A percentile compares a stretch with the other conserved stretches of the same genome.
phyloP scores from a whole-genome alignment of 2,113 vertebrate species.

The Pedetes capensis region DNA sequence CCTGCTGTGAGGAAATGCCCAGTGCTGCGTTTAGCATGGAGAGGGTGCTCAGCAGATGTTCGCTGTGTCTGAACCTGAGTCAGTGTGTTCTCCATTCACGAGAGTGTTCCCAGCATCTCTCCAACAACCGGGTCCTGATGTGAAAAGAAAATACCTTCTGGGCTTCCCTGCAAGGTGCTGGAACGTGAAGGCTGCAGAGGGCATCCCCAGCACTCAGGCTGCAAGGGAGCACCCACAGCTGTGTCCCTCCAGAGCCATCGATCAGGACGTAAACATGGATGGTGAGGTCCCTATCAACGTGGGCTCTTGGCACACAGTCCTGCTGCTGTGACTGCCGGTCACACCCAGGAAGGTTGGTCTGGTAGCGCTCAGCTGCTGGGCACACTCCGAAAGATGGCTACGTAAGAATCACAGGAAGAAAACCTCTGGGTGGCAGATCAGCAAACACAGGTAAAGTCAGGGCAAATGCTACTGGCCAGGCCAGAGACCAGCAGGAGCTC shows the following conservation, averaged over 20 bases:
- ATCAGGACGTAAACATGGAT: not conserved
- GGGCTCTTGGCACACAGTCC: not conserved
- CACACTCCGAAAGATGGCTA: not conserved
- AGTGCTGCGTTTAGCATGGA: fast-evolving
- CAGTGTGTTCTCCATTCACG: not conserved
- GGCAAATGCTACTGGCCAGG: not conserved
- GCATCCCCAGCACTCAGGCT: fast-evolving
- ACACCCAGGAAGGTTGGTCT: not conserved
- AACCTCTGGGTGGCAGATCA: not conserved
- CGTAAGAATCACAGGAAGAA: not conserved
- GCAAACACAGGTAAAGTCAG: not conserved
- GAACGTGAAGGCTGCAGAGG: not conserved
- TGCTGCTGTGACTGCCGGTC: not conserved
- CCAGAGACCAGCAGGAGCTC: not conserved
- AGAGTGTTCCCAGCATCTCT: not conserved
- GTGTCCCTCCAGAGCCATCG: not conserved
- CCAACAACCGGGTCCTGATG: not conserved
- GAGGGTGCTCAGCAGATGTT: not conserved
- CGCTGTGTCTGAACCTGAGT: not conserved
- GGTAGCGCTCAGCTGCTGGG: not conserved
- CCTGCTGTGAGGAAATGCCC: not conserved
- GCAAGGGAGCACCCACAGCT: not conserved
- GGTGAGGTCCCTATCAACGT: fast-evolving
- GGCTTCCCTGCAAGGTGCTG: not conserved
- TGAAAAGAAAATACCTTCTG: not conserved